A percentile compares a stretch with the other conserved stretches of the same genome.
These are phyloP conservation scores for Neotoxoptera formosana DNA, from an alignment of 1,140 invertebrate genomes.

Conservation along the genomic window DNA sequence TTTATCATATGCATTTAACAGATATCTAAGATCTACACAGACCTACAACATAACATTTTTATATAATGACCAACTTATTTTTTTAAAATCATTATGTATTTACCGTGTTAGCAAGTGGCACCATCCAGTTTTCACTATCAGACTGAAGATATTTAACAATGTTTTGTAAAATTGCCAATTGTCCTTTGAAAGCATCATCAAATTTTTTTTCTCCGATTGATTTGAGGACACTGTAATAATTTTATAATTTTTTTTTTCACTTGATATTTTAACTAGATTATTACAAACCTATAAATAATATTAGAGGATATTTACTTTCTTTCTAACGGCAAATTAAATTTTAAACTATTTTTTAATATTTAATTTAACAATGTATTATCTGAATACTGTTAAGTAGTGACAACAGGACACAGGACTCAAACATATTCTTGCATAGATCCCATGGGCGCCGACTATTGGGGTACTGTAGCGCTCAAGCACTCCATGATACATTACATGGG, in stretches of 20 bases:
- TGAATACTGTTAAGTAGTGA: too few species aligned
- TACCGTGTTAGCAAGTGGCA: slow-evolving; percentile 85
- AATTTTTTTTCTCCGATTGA: slow-evolving; percentile 73
- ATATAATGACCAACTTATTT: not conserved
- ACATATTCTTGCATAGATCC: not conserved
- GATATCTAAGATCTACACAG: slow-evolving; percentile 85
- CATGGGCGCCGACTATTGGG: too few species aligned
- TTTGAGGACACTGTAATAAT: slow-evolving; percentile 71
- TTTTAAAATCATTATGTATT: not conserved
- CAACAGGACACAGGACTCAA: too few species aligned
- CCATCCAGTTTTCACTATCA: slow-evolving; percentile 96
- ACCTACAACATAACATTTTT: slow-evolving; percentile 63
- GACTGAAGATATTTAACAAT: slow-evolving; percentile 87
- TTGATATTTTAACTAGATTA: too few species aligned
- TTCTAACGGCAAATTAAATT: too few species aligned
- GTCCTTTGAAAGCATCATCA: slow-evolving; percentile 79
- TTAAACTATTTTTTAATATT: too few species aligned
- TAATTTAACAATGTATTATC: too few species aligned
- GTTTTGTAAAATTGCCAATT: slow-evolving; percentile 78
- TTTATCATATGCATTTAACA: slow-evolving; percentile 78
- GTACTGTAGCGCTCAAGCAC: too few species aligned
- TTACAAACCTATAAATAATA: too few species aligned
- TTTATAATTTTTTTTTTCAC: too few species aligned
- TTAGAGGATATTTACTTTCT: too few species aligned
- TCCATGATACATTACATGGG: too few species aligned